Base-by-base conservation (phyloP, 2,797 vertebrate species). In the Xiphophorus birchmanni region DNA sequence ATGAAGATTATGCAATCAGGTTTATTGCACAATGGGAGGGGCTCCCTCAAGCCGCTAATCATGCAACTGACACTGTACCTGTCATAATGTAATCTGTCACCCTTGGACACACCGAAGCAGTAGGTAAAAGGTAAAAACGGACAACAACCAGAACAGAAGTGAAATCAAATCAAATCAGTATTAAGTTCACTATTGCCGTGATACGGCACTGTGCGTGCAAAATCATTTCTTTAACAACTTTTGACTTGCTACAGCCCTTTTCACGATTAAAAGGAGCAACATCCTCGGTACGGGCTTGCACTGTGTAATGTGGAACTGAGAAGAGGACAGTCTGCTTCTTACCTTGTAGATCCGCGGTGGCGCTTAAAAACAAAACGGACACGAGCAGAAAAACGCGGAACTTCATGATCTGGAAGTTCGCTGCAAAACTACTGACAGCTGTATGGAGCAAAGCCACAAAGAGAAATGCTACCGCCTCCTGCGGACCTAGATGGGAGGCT, bases 301-400 rank as follows among this genome's bases (percentile, higher is more conserved):
- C 37, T 40, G 37, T 40, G 37, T 2, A 13, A n/a, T 47, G n/a
- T 47, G 3, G 9, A 40, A 23, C 29, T 29, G 8, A 60, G 44
- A 29, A 9, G 63, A 18, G 11, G 32, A 3, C n/a, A 17, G 37
- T 67, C 37, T 42, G 65, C 37, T 6, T 69, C 91, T 90, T 69
- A 93, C 92, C 84, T 1, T 78, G 54, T 1, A 18, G 58, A 11
- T 90, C 87, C 81, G 87, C 86, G 69, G 73, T 8, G n/a, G 73
- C 85, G 48, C 12, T 6, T n/a, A 82, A 21, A 48, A 79, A 83
- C 1, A 86, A 75, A 32, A 75, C 2, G 0, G 50, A 83, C 2
- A 71, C 2, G 1, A 88, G 2, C 11, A 58, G 15, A 9, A 44
- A 50, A 3, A 67, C 48, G 0, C 5, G 9, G 42, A 35, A 26